Conservation (phyloP, 2,888 invertebrate species). For the Hyppa rectilinea region DNA sequence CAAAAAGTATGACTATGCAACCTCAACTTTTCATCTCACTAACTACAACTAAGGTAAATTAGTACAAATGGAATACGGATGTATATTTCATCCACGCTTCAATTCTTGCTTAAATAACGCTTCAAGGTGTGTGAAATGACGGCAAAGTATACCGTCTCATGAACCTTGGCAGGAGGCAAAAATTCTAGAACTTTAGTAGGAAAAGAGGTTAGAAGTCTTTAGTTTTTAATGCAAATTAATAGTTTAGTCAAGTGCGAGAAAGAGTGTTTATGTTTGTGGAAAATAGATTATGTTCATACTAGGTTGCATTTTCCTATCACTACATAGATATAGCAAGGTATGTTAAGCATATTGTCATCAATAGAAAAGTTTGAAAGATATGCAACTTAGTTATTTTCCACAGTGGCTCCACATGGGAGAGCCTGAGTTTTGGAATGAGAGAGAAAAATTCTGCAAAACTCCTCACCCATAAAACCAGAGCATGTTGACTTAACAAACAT, state of each 20-base stretch:
- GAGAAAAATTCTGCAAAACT: conserved; percentile 20
- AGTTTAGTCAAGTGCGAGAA: too few relatives aligned
- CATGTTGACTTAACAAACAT: conserved; percentile 41
- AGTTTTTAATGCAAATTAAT: background rate
- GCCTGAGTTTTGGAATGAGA: too few relatives aligned
- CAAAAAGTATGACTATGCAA: conserved; percentile 4
- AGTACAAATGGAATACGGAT: conserved; percentile 48
- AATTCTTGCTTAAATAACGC: conserved; percentile 54
- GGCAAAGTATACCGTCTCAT: conserved; percentile 32
- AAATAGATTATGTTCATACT: background rate
- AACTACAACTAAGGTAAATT: conserved; percentile 38
- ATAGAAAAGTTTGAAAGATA: too few relatives aligned
- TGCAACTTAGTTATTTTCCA: too few relatives aligned
- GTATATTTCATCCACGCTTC: conserved; percentile 65
- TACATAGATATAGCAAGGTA: too few relatives aligned
- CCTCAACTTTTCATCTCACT: conserved; percentile 5
- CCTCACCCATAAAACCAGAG: conserved; percentile 36
- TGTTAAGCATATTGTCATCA: too few relatives aligned
- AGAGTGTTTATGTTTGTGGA: background rate
- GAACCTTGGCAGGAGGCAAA: conserved; percentile 15
- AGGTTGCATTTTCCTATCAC: background rate
- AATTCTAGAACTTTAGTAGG: background rate
- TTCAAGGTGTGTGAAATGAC: conserved; percentile 41
- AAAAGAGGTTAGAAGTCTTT: background rate
- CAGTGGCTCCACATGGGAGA: too few relatives aligned